Evolutionary conservation across 2,113 vertebrate genomes (phyloP).

Genomic region (Paedocypris sp.): DNA sequence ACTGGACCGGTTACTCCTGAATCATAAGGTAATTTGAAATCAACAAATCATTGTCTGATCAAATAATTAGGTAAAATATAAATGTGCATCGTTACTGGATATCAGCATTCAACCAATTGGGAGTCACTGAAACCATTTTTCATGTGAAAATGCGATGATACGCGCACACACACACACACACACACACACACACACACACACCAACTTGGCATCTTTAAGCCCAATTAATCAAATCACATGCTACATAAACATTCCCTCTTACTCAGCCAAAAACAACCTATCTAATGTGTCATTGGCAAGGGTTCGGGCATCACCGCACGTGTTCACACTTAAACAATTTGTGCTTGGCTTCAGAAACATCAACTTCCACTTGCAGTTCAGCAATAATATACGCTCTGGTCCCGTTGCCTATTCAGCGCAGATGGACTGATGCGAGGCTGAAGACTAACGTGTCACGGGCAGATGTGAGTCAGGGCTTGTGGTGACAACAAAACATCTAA

Average conservation of each 20-base stretch:
- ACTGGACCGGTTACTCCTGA: too few species aligned
- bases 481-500: neutral
- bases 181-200: too few species aligned
- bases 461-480: neutral
- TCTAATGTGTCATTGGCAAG: conserved; percentile 20
- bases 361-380: neutral
- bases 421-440: neutral
- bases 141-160: conserved; percentile 64
- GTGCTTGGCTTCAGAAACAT: neutral
- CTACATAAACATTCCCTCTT: conserved; percentile 35
- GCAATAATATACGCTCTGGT: neutral
- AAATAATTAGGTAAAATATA: too few species aligned
- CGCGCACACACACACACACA: conserved; percentile 54
- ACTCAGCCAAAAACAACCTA: conserved; percentile 20
- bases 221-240: conserved; percentile 49
- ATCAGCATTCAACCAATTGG: conserved; percentile 64
- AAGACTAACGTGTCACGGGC: neutral
- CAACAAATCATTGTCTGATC: too few species aligned
- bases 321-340: neutral
- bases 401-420: too few species aligned
- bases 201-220: conserved; percentile 47
- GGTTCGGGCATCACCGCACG: neutral
- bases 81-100: conserved; percentile 52
- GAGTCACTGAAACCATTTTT: conserved; percentile 65
- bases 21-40: too few species aligned